These are phyloP conservation scores for Thomomys bottae DNA, from an alignment of 2,113 vertebrate genomes.

Conservation along the genomic window DNA sequence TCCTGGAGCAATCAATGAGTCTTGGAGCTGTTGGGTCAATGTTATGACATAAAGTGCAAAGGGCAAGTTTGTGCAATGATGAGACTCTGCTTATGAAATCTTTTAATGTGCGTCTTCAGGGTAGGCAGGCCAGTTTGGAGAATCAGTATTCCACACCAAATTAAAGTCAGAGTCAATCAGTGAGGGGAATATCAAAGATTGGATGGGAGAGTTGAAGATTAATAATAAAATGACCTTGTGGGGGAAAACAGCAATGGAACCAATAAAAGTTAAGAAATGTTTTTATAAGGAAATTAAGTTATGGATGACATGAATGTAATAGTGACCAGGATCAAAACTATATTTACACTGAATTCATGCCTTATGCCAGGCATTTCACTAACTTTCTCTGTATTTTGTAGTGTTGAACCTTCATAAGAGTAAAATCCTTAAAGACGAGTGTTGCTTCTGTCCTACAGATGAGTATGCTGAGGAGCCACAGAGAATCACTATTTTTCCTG, in stretches of 20 bases:
- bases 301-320: neutral
- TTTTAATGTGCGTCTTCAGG: neutral
- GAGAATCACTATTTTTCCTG: neutral
- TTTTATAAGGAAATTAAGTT: neutral
- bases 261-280: neutral
- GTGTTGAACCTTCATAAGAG: neutral
- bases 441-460: neutral
- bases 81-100: neutral
- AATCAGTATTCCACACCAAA: neutral
- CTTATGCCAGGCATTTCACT: neutral
- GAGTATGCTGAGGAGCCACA: neutral
- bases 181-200: constrained; percentile 6
- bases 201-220: neutral
- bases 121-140: neutral
- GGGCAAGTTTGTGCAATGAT: neutral
- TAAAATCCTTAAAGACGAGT: neutral
- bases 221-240: constrained; percentile 12
- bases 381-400: neutral
- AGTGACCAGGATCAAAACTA: neutral
- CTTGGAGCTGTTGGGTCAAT: neutral
- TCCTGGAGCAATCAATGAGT: neutral
- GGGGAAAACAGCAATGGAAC: neutral
- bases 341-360: neutral
- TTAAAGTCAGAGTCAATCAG: neutral
- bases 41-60: neutral